A percentile compares a stretch with the other conserved stretches of the same genome.
Conservation (phyloP, 2,797 vertebrate species). For the Rhynchonycteris naso region DNA sequence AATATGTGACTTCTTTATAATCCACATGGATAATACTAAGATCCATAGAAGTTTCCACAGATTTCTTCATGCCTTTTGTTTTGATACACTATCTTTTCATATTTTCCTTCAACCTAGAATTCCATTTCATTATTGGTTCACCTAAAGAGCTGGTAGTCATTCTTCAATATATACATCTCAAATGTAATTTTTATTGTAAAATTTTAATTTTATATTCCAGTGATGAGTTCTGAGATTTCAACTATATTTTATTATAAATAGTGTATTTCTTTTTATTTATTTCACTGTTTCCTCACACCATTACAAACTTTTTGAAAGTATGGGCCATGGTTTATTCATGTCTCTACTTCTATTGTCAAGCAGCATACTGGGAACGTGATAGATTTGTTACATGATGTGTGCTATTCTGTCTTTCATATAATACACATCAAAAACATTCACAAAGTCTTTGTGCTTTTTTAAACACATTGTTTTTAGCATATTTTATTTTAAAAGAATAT, state of each 20-base stretch:
- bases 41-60: neutral
- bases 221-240: neutral
- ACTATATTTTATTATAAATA: slow-evolving; percentile 6
- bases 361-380: neutral
- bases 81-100: neutral
- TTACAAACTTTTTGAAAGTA: slow-evolving; percentile 32
- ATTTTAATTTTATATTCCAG: slow-evolving; percentile 57
- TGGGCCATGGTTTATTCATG: slow-evolving; percentile 43
- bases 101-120: neutral
- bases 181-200: slow-evolving; percentile 13
- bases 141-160: neutral
- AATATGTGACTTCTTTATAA: neutral
- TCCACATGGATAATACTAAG: neutral
- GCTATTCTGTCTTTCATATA: neutral
- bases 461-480: neutral
- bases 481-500: neutral
- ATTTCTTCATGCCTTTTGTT: neutral
- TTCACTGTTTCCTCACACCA: neutral
- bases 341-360: neutral
- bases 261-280: slow-evolving; percentile 41
- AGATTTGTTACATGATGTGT: neutral
- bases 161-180: neutral
- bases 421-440: neutral
- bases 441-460: neutral
- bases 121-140: neutral